Conservation (phyloP, 1,140 invertebrate species). For the Tribolium madens region DNA sequence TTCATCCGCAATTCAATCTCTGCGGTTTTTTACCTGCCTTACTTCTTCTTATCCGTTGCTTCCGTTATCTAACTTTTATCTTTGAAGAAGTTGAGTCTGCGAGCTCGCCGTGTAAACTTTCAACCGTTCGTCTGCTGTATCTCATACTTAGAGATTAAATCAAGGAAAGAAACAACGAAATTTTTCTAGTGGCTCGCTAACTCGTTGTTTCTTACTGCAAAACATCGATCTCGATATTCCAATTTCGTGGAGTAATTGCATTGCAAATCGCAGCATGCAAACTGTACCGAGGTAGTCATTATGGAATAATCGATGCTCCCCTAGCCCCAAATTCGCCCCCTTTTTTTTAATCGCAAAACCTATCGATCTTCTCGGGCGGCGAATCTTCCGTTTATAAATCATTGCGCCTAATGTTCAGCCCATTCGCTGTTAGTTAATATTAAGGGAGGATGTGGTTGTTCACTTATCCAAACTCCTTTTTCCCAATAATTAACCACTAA, state of each 20-base stretch:
- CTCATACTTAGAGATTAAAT: conserved; percentile 49
- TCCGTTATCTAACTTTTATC: conserved; percentile 56
- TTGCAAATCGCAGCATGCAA: conserved; percentile 36
- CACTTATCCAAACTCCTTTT: background rate
- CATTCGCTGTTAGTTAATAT: conserved; percentile 51
- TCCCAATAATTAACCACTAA: background rate
- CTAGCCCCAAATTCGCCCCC: conserved; percentile 15
- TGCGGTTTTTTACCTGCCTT: conserved; percentile 50
- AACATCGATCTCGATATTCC: conserved; percentile 28
- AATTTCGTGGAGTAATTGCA: conserved; percentile 37
- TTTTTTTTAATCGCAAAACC: conserved; percentile 37
- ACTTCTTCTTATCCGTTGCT: conserved; percentile 46
- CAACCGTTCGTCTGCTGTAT: conserved; percentile 43
- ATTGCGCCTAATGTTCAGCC: conserved; percentile 53
- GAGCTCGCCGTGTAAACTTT: conserved; percentile 43
- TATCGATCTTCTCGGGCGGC: conserved; percentile 27
- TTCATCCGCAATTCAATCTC: conserved; percentile 53
- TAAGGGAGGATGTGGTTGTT: conserved; percentile 31
- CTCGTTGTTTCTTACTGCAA: conserved; percentile 34
- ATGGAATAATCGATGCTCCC: conserved; percentile 21
- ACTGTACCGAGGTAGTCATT: conserved; percentile 29
- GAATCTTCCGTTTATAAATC: conserved; percentile 48
- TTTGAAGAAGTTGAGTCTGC: conserved; percentile 40
- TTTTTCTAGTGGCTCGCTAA: conserved; percentile 47
- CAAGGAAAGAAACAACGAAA: conserved; percentile 50